Evolutionary conservation across 2,113 vertebrate genomes (phyloP).

Genomic region (Oplegnathus fasciatus): DNA sequence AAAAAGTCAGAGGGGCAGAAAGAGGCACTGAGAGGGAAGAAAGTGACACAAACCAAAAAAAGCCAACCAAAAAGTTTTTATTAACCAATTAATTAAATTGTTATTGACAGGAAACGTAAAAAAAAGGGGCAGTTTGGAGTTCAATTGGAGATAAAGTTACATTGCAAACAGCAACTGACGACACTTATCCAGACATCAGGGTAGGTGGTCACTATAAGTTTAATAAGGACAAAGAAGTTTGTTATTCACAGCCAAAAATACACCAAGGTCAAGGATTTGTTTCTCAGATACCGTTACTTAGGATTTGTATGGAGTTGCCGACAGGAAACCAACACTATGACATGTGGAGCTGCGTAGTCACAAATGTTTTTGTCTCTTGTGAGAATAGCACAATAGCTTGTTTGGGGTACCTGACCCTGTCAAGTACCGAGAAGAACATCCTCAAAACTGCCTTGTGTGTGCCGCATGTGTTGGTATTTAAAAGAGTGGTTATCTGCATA

Average conservation of each 20-base stretch:
- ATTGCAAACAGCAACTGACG: background rate
- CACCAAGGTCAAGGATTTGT: background rate
- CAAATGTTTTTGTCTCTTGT: background rate
- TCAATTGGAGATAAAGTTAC: background rate
- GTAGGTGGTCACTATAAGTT: background rate
- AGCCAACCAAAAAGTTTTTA: conserved; percentile 2
- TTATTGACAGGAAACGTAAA: background rate
- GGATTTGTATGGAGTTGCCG: background rate
- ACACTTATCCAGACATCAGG: background rate
- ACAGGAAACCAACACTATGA: background rate
- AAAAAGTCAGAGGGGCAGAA: background rate
- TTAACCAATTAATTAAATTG: background rate
- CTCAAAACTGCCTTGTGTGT: background rate
- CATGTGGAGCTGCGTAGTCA: background rate
- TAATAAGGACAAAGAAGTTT: background rate
- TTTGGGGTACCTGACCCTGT: background rate
- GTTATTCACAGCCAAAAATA: background rate
- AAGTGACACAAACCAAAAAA: conserved; percentile 9
- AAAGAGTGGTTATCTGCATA: background rate
- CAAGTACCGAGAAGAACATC: background rate
- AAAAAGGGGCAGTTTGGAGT: background rate
- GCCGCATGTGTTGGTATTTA: background rate
- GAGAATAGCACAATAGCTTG: background rate
- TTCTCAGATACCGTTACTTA: background rate
- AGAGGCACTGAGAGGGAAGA: background rate